Conservation (phyloP, 2,888 invertebrate genomes). For the Colletes collaris region DNA sequence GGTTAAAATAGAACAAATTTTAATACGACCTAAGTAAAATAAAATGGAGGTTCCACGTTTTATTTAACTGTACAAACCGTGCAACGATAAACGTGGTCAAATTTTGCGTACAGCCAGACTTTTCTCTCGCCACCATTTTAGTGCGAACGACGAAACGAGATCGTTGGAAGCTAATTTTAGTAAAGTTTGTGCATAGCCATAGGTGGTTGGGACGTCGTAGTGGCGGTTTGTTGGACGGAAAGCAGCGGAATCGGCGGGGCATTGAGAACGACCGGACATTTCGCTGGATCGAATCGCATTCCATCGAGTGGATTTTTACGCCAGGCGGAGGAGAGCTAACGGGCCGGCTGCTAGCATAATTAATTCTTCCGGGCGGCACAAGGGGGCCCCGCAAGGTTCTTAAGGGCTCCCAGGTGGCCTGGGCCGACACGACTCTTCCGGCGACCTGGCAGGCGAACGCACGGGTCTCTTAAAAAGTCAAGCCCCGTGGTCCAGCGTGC, state of each 20-base stretch:
- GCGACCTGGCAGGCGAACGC: slow-evolving; percentile 60
- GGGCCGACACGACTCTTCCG: slow-evolving; percentile 55
- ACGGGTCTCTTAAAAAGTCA: slow-evolving; percentile 39
- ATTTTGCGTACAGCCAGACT: no score
- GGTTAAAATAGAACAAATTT: no score
- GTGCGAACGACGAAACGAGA: no score
- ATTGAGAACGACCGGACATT: slow-evolving; percentile 42
- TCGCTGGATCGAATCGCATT: slow-evolving; percentile 50
- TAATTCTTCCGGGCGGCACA: slow-evolving; percentile 55
- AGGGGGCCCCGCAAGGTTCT: slow-evolving; percentile 23
- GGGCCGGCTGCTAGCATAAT: slow-evolving; percentile 49
- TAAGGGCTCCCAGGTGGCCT: slow-evolving; percentile 66
- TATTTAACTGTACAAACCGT: no score
- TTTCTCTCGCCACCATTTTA: no score
- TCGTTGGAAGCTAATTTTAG: no score
- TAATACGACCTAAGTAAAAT: no score
- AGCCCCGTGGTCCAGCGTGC: slow-evolving; percentile 39
- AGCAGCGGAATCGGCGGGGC: slow-evolving; percentile 25
- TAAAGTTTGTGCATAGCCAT: not conserved
- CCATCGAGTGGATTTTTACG: slow-evolving; percentile 41
- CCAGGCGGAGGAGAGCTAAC: slow-evolving; percentile 25
- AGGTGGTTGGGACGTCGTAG: not conserved
- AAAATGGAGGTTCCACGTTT: no score
- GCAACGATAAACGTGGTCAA: no score
- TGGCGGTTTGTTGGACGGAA: not conserved